Conservation (phyloP, 64 coral and sea anemone genomes). For the Stichodactyla helianthus region DNA sequence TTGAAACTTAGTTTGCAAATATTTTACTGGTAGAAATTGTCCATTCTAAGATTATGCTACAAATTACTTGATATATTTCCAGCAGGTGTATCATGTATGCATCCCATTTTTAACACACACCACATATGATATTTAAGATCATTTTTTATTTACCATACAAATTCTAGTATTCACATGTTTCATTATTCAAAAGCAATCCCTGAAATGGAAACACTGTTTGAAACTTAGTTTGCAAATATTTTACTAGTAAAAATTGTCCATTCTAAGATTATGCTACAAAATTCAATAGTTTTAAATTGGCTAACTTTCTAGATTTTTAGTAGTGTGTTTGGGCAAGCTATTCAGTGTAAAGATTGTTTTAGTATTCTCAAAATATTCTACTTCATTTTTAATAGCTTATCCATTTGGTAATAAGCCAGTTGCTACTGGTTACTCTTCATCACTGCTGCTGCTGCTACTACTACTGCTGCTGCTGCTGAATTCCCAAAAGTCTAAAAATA, state of each 20-base stretch:
- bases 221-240: not conserved
- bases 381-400: not conserved
- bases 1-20: not conserved
- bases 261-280: not conserved
- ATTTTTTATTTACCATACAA: too few relatives aligned
- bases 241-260: not conserved
- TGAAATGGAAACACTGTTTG: too few relatives aligned
- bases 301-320: not conserved
- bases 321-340: not conserved
- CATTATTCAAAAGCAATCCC: too few relatives aligned
- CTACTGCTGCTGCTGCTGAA: not conserved
- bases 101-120: too few relatives aligned
- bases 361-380: not conserved
- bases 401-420: not conserved
- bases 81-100: too few relatives aligned
- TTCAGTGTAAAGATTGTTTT: not conserved
- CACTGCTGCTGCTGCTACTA: not conserved
- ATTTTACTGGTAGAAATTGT: not conserved
- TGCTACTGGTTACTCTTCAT: not conserved
- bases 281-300: not conserved
- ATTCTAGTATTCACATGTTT: too few relatives aligned
- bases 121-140: too few relatives aligned
- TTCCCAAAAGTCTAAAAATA: constrained; percentile 11
- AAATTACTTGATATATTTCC: too few relatives aligned
- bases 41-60: not conserved